Percentiles rank a stretch among this genome's conserved stretches.
phyloP scores from a whole-genome alignment of 1,140 invertebrate species.

The Melipona quadrifasciata region DNA sequence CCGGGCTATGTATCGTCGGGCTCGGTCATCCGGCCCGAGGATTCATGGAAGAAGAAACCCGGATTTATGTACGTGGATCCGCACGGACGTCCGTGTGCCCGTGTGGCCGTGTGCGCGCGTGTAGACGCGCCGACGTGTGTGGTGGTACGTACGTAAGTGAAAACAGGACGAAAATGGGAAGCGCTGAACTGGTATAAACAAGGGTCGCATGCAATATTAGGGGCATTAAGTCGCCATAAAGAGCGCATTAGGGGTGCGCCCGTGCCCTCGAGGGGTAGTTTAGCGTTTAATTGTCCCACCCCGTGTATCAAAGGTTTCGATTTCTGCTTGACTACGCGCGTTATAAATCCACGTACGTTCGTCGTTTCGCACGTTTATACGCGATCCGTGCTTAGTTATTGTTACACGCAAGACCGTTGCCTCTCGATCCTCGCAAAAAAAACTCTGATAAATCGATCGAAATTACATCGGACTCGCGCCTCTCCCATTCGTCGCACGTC shows the following conservation, averaged over 20 bases:
- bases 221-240: conserved; percentile 82
- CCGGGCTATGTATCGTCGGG: neutral
- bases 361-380: conserved; percentile 58
- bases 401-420: conserved; percentile 19
- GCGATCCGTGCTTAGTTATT: conserved; percentile 30
- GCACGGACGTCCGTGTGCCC: neutral
- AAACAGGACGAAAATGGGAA: conserved; percentile 76
- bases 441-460: neutral
- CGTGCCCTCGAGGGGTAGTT: conserved; percentile 81
- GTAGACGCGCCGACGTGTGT: neutral
- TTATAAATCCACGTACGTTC: conserved; percentile 70
- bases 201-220: conserved; percentile 82
- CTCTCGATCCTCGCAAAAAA: neutral
- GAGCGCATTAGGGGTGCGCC: conserved; percentile 80
- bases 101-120: too few species aligned
- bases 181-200: conserved; percentile 81
- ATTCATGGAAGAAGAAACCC: conserved; percentile 36
- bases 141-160: conserved; percentile 57
- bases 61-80: conserved; percentile 15
- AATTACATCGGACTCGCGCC: neutral
- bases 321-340: conserved; percentile 77
- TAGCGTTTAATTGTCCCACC: conserved; percentile 82
- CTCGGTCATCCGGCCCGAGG: conserved; percentile 20
- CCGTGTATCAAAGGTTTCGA: conserved; percentile 81
- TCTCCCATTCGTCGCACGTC: too few species aligned